phyloP scores from a whole-genome alignment of 2,888 invertebrate genomes.

The Conomelus anceps region DNA sequence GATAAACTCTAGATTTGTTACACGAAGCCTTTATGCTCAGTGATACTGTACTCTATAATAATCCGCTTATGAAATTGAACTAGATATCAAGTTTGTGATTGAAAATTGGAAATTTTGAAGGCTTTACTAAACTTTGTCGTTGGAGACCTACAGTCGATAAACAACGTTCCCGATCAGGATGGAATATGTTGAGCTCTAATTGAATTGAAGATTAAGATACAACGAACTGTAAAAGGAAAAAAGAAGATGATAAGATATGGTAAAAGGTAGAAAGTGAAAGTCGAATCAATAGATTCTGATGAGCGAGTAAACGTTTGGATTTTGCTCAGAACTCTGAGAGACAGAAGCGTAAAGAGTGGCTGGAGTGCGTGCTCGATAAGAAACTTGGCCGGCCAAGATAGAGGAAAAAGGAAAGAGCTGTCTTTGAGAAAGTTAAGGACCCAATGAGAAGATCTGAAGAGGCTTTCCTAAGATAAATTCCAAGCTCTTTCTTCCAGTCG shows the following conservation, averaged over 20 bases:
- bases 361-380: background rate
- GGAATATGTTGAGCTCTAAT: background rate
- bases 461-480: background rate
- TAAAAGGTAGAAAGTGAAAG: background rate
- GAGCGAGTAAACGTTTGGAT: background rate
- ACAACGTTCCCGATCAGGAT: background rate
- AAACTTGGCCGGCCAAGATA: background rate
- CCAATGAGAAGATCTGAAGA: background rate
- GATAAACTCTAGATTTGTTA: too few species aligned
- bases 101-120: too few species aligned
- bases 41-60: too few species aligned
- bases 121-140: too few species aligned
- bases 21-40: too few species aligned
- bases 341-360: background rate
- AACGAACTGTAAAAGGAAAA: background rate
- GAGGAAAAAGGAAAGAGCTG: background rate
- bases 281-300: background rate
- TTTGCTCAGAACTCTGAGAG: background rate
- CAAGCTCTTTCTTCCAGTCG: background rate
- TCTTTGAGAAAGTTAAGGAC: background rate
- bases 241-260: background rate
- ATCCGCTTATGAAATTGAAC: too few species aligned
- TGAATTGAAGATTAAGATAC: background rate
- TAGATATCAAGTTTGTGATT: too few species aligned
- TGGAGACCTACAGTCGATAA: too few species aligned